Evolutionary conservation across 2,888 invertebrate genomes (phyloP), one percentile per base, ranked within the genome.

Genomic region (Cerastis leucographa): DNA sequence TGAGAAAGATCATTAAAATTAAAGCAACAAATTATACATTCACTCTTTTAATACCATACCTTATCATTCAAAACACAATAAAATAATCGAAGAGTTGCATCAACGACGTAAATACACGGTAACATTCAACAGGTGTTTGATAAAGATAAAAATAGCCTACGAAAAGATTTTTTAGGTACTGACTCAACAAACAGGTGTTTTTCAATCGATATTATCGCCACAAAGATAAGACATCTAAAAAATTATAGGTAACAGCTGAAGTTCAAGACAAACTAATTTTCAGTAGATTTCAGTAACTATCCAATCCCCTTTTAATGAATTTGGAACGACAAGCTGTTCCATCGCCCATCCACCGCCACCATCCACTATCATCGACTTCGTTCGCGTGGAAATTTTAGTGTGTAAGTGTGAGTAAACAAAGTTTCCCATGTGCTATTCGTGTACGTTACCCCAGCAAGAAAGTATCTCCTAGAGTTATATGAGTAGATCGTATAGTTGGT

Each of bases 1-100:
- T 92, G 92, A 91, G 91, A 90, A 91, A 92, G 90, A 94, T 92
- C 92, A 94, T 94, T 95, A 93, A 94, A 95, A 94, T 93, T 92
- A 93, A 93, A 91, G 78, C 88, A 90, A 93, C 88, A 91, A 86
- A 93, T 93, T 91, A 88, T 84, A 90, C 77, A 90, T 88, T 80
- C 89, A 92, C 88, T 96, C 93, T 95, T 96, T 95, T 94, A 95
- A 94, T 95, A 84, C 83, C 83, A 83, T 78, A 80, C 89, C 89
- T 87, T 87, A 85, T 91, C 91, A 91, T 89, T 85, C 80, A 81
- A 85, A 69, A 72, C 80, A 82, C 71, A 76, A 78, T 22, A 59
- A 29, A 11, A 49, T 35, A 40, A 54, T 29, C 22, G 17, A 65
- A 35, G 7, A 69, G 49, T 72, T 79, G 46, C 68, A 79, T 72